These are phyloP conservation scores for Zaprionus ghesquierei DNA, from an alignment of 1,140 invertebrate species.

Conservation along the genomic window DNA sequence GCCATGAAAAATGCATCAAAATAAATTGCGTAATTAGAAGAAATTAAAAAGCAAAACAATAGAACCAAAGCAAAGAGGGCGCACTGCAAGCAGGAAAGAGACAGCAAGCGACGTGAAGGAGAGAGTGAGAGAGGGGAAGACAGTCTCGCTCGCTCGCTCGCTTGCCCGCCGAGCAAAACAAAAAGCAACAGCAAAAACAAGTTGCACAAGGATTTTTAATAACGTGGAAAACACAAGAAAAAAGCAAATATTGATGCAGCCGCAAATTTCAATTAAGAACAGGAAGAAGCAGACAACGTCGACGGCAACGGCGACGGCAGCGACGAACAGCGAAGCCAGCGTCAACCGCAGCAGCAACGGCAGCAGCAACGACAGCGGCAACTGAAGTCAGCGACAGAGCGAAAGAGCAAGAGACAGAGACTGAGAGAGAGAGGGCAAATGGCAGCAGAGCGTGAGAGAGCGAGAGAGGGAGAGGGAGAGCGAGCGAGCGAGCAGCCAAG, in stretches of 20 bases:
- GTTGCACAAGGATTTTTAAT: constrained; percentile 80
- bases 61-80: constrained; percentile 1
- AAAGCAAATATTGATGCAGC: constrained; percentile 82
- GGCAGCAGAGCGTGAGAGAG: not conserved
- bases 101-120: not conserved
- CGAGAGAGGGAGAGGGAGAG: not conserved
- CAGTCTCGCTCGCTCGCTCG: constrained; percentile 2
- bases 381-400: constrained; percentile 24
- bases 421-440: constrained; percentile 17
- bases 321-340: constrained; percentile 19
- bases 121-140: not conserved
- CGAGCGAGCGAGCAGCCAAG: constrained; percentile 20
- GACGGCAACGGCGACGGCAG: constrained; percentile 19
- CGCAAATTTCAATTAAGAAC: constrained; percentile 82
- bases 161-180: constrained; percentile 38
- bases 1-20: constrained; percentile 53
- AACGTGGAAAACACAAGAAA: constrained; percentile 82
- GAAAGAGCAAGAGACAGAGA: constrained; percentile 6
- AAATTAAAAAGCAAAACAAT: constrained; percentile 57
- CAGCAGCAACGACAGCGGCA: constrained; percentile 32
- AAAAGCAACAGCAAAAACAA: constrained; percentile 59
- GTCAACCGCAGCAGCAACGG: constrained; percentile 23
- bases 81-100: not conserved
- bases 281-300: constrained; percentile 68
- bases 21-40: constrained; percentile 55